Evolutionary conservation across 2,888 invertebrate species (phyloP).

Genomic region (Artemia sinica): DNA sequence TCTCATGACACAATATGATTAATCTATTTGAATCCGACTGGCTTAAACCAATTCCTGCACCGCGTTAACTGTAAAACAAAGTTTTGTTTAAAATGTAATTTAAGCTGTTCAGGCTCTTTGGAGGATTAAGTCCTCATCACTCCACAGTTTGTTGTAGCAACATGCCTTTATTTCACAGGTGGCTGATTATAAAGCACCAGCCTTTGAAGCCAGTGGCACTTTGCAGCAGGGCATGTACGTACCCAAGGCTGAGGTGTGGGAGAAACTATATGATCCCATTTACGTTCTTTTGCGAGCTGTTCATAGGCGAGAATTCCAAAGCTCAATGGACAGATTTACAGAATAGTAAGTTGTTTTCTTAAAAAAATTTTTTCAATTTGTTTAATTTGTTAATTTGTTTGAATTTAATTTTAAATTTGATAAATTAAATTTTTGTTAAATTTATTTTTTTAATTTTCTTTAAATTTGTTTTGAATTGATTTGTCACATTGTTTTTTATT

Average conservation of each 20-base stretch:
- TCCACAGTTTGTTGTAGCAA: too few species aligned
- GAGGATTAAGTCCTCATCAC: too few species aligned
- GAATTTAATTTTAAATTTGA: too few species aligned
- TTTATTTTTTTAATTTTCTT: slow-evolving; percentile 24
- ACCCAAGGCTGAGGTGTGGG: slow-evolving; percentile 72
- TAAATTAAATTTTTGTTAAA: slow-evolving; percentile 15
- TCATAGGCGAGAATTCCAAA: slow-evolving; percentile 78
- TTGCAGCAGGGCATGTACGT: slow-evolving; percentile 65
- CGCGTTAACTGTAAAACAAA: too few species aligned
- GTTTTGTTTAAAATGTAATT: too few species aligned
- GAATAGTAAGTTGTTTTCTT: slow-evolving; percentile 48
- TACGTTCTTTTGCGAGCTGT: slow-evolving; percentile 78
- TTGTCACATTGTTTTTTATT: too few species aligned
- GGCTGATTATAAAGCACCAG: slow-evolving; percentile 71
- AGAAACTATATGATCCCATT: slow-evolving; percentile 77
- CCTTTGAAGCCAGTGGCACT: slow-evolving; percentile 53
- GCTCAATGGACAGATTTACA: slow-evolving; percentile 78
- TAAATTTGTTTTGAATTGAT: too few species aligned
- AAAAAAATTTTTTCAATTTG: slow-evolving; percentile 18
- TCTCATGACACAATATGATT: too few species aligned
- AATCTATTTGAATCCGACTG: too few species aligned
- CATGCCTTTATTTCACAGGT: slow-evolving; percentile 36
- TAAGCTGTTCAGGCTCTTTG: too few species aligned
- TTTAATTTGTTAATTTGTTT: neutral
- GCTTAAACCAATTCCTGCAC: too few species aligned